These are phyloP conservation scores for Pachycephus smyrnensis DNA, from an alignment of 2,888 invertebrate species.

Conservation along the genomic window DNA sequence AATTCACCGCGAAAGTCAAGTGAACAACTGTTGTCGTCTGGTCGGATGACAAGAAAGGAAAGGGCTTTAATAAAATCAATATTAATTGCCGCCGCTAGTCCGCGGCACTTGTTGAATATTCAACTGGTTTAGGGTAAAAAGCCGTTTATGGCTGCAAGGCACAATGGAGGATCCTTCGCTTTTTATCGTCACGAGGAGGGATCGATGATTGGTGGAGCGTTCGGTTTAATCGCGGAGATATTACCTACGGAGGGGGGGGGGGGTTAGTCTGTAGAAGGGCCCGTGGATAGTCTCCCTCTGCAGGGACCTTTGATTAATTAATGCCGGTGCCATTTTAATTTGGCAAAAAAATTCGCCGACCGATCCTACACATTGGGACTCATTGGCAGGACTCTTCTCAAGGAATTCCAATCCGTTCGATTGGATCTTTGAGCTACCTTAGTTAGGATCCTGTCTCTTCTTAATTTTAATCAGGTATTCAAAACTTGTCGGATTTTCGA, in stretches of 20 bases:
- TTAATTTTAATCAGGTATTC: background rate
- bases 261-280: conserved; percentile 21
- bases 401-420: background rate
- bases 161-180: conserved; percentile 42
- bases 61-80: conserved; percentile 63
- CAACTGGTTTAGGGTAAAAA: conserved; percentile 56
- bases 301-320: conserved; percentile 43
- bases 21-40: conserved; percentile 18
- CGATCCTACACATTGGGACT: background rate
- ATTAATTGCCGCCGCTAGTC: conserved; percentile 56
- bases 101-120: conserved; percentile 58
- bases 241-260: conserved; percentile 26
- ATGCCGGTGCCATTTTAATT: conserved; percentile 45
- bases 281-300: conserved; percentile 11
- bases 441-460: background rate
- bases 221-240: conserved; percentile 42
- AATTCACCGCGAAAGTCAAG: background rate
- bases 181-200: conserved; percentile 43
- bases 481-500: background rate
- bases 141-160: conserved; percentile 59
- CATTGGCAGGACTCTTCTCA: background rate
- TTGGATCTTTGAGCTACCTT: too few relatives aligned
- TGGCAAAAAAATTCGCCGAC: conserved; percentile 22
- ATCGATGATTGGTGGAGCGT: conserved; percentile 46
- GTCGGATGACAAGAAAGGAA: conserved; percentile 42